phyloP scores from a whole-genome alignment of 1,140 invertebrate species.

The Papilio helenus region DNA sequence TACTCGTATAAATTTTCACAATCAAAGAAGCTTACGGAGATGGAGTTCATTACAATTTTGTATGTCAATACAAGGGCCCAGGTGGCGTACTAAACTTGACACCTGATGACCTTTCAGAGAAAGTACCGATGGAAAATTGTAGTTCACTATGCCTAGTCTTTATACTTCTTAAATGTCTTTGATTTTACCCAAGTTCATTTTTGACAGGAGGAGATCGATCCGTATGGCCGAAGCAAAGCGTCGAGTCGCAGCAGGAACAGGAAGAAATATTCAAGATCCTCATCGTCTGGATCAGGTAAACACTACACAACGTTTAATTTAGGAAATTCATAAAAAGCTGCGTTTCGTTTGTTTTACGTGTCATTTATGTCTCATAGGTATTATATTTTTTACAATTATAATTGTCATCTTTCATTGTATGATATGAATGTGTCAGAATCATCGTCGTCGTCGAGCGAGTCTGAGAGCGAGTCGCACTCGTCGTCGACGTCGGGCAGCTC shows the following conservation, averaged over 20 bases:
- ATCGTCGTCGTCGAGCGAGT: slow-evolving; percentile 82
- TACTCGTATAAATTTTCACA: neutral
- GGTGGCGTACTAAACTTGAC: too few species aligned
- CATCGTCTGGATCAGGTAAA: slow-evolving; percentile 83
- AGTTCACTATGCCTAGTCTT: neutral
- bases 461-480: slow-evolving; percentile 83
- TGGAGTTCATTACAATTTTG: too few species aligned
- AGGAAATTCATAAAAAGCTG: neutral
- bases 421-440: slow-evolving; percentile 62
- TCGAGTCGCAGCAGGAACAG: slow-evolving; percentile 69
- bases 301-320: neutral
- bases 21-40: neutral
- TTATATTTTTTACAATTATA: too few species aligned
- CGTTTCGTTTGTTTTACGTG: slow-evolving; percentile 12
- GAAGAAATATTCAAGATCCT: slow-evolving; percentile 80
- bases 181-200: slow-evolving; percentile 25
- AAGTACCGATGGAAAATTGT: neutral
- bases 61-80: too few species aligned
- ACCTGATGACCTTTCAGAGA: too few species aligned
- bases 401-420: slow-evolving; percentile 3
- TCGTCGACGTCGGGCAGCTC: slow-evolving; percentile 83
- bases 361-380: neutral
- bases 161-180: too few species aligned
- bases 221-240: slow-evolving; percentile 73
- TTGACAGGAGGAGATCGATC: slow-evolving; percentile 74